A percentile compares a stretch with the other conserved stretches of the same genome.
phyloP scores from a whole-genome alignment of 2,113 vertebrate species.

The Ammodytes dubius region DNA sequence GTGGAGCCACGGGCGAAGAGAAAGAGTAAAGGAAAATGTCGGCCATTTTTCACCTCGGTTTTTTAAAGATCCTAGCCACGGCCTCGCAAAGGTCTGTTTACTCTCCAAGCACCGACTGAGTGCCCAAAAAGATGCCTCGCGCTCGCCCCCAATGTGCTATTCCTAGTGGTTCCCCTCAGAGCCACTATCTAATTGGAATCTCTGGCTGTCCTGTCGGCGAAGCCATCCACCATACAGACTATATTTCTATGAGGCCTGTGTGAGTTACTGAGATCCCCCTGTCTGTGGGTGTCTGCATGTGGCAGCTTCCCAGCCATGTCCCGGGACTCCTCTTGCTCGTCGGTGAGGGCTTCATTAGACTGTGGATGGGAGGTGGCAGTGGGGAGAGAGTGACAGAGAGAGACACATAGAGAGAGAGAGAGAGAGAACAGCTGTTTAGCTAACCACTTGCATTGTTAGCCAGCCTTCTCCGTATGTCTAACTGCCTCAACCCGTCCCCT shows the following conservation, averaged over 20 bases:
- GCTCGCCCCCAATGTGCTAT: slow-evolving; percentile 55
- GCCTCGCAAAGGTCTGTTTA: slow-evolving; percentile 47
- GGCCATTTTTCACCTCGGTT: slow-evolving; percentile 7
- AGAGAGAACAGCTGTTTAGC: slow-evolving; percentile 87
- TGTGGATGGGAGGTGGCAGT: slow-evolving; percentile 78
- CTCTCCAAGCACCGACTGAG: slow-evolving; percentile 46
- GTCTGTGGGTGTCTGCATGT: slow-evolving; percentile 52
- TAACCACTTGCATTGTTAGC: slow-evolving; percentile 86
- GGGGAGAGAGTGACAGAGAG: slow-evolving; percentile 64
- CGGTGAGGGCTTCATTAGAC: slow-evolving; percentile 87
- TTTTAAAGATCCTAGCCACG: no score
- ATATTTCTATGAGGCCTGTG: slow-evolving; percentile 56
- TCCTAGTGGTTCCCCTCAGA: slow-evolving; percentile 72
- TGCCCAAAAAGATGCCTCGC: slow-evolving; percentile 56
- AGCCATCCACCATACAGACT: slow-evolving; percentile 53
- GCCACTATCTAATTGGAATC: slow-evolving; percentile 74
- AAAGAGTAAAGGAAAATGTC: no score
- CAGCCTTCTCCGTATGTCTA: slow-evolving; percentile 84
- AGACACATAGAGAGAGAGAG: slow-evolving; percentile 10
- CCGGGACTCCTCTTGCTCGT: slow-evolving; percentile 78
- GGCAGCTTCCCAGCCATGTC: slow-evolving; percentile 57
- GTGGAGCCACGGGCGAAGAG: no score
- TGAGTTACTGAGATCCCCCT: slow-evolving; percentile 60
- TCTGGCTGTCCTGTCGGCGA: slow-evolving; percentile 50
- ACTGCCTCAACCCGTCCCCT: slow-evolving; percentile 81